A percentile compares a stretch with the other conserved stretches of the same genome.
These are phyloP conservation scores for Dynastes hyllus DNA, from an alignment of 2,888 invertebrate species.

Conservation along the genomic window DNA sequence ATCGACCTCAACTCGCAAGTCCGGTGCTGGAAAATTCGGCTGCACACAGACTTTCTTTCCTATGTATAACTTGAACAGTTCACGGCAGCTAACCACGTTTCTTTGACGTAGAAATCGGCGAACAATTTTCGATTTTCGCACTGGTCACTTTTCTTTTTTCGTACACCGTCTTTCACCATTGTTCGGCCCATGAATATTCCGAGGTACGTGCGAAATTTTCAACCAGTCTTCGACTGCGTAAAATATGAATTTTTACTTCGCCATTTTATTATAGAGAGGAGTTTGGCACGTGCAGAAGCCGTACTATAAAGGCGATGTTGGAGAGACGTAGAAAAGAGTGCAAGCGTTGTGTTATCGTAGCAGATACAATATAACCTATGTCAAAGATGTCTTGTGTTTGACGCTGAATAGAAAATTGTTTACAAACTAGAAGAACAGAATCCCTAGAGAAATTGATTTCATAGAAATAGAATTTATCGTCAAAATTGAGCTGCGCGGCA, in stretches of 20 bases:
- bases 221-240: not conserved
- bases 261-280: not conserved
- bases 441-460: no score
- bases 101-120: not conserved
- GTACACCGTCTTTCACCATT: not conserved
- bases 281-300: no score
- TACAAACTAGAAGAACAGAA: no score
- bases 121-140: not conserved
- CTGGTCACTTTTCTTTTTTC: not conserved
- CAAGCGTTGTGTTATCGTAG: no score
- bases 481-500: no score
- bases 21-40: not conserved
- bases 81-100: not conserved
- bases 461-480: no score
- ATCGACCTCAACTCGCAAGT: not conserved
- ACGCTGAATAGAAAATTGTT: no score
- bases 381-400: no score
- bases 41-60: not conserved
- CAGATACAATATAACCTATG: no score
- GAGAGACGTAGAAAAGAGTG: no score
- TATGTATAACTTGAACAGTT: not conserved
- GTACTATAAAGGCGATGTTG: no score
- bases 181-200: slow-evolving; percentile 1
- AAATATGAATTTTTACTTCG: not conserved
- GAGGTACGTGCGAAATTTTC: slow-evolving; percentile 5